Conservation (phyloP, 2,113 vertebrate genomes). For the Chionomys nivalis region DNA sequence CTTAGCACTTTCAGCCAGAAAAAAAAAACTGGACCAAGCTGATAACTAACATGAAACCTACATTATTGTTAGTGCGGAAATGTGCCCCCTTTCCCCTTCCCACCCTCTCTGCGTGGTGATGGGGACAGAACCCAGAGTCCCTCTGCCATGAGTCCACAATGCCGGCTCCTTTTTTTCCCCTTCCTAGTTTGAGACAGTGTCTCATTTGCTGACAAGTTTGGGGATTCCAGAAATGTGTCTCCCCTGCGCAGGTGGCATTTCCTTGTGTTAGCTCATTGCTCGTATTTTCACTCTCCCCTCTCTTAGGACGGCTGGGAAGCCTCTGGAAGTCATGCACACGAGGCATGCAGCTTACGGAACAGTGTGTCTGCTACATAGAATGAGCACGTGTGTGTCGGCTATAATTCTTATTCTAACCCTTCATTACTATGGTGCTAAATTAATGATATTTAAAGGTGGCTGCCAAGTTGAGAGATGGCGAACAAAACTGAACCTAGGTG, state of each 20-base stretch:
- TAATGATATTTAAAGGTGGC: background rate
- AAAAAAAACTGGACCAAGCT: background rate
- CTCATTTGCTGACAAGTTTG: background rate
- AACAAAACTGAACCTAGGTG: background rate
- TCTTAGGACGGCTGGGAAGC: background rate
- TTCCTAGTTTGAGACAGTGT: background rate
- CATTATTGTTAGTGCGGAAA: background rate
- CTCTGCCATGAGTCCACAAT: background rate
- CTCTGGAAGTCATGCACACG: background rate
- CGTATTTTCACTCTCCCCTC: background rate
- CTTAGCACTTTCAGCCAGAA: background rate
- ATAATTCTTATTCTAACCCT: background rate
- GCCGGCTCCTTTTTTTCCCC: too few relatives aligned
- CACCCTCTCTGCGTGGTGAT: background rate
- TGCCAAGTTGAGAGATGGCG: background rate
- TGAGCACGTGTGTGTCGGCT: background rate
- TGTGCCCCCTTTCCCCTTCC: background rate
- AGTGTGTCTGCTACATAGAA: background rate
- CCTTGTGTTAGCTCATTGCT: background rate
- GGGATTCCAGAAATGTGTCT: background rate
- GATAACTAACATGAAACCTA: background rate
- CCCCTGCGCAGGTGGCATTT: background rate
- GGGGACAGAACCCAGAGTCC: background rate
- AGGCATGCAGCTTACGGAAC: background rate
- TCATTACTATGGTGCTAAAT: background rate